phyloP scores from a whole-genome alignment of 1,140 invertebrate genomes.

The Drosophila malerkotliana region DNA sequence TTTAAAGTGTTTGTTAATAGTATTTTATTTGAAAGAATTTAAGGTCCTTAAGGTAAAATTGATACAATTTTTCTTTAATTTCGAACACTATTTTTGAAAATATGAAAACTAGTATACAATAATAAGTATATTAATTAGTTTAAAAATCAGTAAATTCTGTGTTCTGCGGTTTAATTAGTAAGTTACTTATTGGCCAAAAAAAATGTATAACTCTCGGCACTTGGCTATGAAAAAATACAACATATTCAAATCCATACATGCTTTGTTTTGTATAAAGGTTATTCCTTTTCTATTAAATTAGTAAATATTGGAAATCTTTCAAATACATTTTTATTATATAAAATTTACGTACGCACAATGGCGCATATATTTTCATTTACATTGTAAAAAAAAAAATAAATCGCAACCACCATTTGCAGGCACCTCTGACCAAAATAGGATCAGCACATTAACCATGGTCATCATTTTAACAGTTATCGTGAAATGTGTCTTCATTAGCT shows the following conservation, averaged over 20 bases:
- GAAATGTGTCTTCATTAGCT: slow-evolving; percentile 96
- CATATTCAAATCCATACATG: background rate
- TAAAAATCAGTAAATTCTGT: no score
- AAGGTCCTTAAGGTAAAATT: no score
- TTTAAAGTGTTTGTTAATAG: no score
- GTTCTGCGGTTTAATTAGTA: no score
- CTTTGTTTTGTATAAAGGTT: background rate
- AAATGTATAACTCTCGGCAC: no score
- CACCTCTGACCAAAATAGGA: slow-evolving; percentile 89
- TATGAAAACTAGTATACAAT: no score
- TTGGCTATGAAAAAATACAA: no score
- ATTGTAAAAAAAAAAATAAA: slow-evolving; percentile 63
- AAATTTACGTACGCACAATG: slow-evolving; percentile 24
- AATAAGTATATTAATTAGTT: no score
- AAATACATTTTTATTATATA: background rate
- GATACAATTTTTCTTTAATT: no score
- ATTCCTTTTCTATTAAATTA: background rate
- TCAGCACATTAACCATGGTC: slow-evolving; percentile 95
- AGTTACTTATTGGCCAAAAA: no score
- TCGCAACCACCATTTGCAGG: slow-evolving; percentile 86
- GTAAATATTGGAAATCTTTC: background rate
- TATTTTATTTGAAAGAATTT: no score
- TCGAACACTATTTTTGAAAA: no score
- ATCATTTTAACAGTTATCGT: slow-evolving; percentile 96
- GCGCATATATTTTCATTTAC: slow-evolving; percentile 37